A percentile compares a stretch with the other conserved stretches of the same genome.
phyloP scores from a whole-genome alignment of 1,140 invertebrate genomes.

The Drosophila mauritiana region DNA sequence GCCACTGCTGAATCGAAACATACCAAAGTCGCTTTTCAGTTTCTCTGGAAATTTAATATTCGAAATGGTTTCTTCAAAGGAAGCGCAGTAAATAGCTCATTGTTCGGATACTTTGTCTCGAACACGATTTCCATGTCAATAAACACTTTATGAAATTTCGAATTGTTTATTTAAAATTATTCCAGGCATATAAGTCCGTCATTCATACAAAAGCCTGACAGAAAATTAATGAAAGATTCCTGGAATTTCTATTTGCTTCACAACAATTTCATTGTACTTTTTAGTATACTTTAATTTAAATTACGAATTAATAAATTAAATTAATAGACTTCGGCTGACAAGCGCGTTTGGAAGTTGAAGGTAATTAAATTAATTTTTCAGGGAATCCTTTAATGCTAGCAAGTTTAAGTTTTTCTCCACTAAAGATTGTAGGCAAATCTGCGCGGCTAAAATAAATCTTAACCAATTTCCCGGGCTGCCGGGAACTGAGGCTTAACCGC shows the following conservation, averaged over 20 bases:
- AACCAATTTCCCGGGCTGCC: conserved; percentile 18
- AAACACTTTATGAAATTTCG: conserved; percentile 18
- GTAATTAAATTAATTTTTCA: too few relatives aligned
- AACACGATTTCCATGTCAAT: conserved; percentile 25
- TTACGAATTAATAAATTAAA: neutral
- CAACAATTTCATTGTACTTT: neutral
- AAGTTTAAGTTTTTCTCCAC: neutral
- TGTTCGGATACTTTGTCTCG: conserved; percentile 9
- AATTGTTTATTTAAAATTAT: conserved; percentile 3
- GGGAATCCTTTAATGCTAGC: neutral
- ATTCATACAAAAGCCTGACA: too few relatives aligned
- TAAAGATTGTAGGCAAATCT: neutral
- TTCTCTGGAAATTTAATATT: conserved; percentile 20
- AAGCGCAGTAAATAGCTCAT: conserved; percentile 20
- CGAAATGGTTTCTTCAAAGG: conserved; percentile 18
- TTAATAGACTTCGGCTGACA: too few relatives aligned
- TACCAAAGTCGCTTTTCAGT: conserved; percentile 6
- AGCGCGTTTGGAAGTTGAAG: neutral
- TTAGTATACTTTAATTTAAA: too few relatives aligned
- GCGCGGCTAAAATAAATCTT: conserved; percentile 25
- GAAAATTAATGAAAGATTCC: conserved; percentile 2
- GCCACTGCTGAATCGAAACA: conserved; percentile 15
- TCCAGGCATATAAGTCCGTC: neutral
- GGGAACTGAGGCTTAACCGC: conserved; percentile 23
- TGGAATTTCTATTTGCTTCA: neutral